Evolutionary conservation across 2,888 invertebrate species (phyloP), one percentile per base, ranked within the genome.

Genomic region (Oconnorella tubifera): DNA sequence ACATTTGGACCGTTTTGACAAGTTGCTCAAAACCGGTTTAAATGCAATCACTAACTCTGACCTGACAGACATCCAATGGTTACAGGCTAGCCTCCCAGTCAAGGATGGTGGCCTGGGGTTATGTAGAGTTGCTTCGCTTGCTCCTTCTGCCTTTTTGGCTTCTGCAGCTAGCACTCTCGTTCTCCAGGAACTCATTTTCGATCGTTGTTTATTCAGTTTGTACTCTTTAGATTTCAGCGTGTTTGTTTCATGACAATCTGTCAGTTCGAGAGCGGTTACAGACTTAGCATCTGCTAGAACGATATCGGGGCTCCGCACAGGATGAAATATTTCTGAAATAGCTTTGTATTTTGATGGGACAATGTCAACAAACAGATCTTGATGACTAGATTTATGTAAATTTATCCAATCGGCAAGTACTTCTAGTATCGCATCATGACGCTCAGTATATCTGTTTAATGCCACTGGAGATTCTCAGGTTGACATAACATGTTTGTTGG

Each of bases 81-180:
- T 51, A 6, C 25, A 51, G 25, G 53, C 53, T 25, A 51, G 53
- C 25, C 4, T 10, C 6, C 53, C 25, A 6, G 25, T 51, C 25
- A 51, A 23, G 25, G 40, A 19, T 40, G 40, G 40, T 19, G 19
- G 40, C 40, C 14, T 10, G 25, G 53, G 53, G 53, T 19, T 51
- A 6, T 27, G 53, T 27, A 19, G 53, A 6, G 53, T 51, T 6
- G 10, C 53, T 23, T 51, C 53, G 53, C 14, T 51, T 51, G 10
- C 53, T 6, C 25, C 10, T 19, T 51, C 53, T 27, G 53, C 53
- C 53, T 51, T 10, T 23, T 25, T 51, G 53, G 53, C 53, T 51
- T 51, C 53, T 51, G 53, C 53, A 23, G 53, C 53, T 6, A 23
- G 53, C 14, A 51, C 53, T 25, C 10, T 23, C 25, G 53, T 19